phyloP scores from a whole-genome alignment of 2,797 vertebrate genomes.

The Sebastes steindachneri region DNA sequence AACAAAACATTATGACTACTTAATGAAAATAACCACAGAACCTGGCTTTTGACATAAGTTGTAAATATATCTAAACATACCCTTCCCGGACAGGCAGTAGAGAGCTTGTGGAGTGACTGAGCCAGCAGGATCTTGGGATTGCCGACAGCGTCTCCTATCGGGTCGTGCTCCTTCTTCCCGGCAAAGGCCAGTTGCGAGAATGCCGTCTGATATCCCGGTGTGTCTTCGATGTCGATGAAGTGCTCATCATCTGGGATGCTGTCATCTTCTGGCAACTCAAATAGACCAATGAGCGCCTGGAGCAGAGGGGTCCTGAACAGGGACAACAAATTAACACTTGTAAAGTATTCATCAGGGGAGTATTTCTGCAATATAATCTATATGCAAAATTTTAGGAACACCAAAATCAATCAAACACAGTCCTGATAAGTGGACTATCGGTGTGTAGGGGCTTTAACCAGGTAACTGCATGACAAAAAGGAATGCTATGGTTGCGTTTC shows the following conservation, averaged over 20 bases:
- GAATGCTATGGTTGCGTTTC: background rate
- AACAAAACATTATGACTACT: background rate
- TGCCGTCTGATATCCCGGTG: conserved; percentile 96
- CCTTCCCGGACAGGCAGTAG: conserved; percentile 95
- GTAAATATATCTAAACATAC: conserved; percentile 76
- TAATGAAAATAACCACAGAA: background rate
- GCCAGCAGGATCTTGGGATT: conserved; percentile 96
- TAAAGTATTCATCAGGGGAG: background rate
- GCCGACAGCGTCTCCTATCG: conserved; percentile 92
- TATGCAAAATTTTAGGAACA: background rate
- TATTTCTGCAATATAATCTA: background rate
- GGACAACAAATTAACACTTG: background rate
- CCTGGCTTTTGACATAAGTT: background rate
- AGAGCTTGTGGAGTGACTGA: conserved; percentile 96
- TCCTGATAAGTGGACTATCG: background rate
- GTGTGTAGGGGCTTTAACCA: background rate
- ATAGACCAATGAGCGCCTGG: conserved; percentile 96
- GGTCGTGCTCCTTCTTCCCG: conserved; percentile 95
- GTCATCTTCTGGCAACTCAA: conserved; percentile 97
- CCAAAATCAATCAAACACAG: background rate
- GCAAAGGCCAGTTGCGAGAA: conserved; percentile 99
- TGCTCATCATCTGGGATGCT: conserved; percentile 98
- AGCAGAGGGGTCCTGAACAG: conserved; percentile 90
- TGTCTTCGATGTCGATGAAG: conserved; percentile 98
- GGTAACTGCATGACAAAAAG: background rate